Conservation (phyloP, 1,140 invertebrate species). For the Anastrepha obliqua region DNA sequence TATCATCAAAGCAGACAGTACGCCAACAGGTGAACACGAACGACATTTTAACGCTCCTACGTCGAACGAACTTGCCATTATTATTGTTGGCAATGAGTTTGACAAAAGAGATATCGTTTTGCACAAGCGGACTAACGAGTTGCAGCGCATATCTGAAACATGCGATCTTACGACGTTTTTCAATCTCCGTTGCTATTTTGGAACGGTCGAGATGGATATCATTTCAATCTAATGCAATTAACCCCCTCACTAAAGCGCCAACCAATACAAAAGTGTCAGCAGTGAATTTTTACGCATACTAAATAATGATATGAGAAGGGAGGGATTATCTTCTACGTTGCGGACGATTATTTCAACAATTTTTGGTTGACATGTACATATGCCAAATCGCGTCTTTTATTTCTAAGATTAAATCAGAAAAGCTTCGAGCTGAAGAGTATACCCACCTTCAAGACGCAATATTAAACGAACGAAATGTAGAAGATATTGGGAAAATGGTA, state of each 20-base stretch:
- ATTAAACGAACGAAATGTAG: constrained; percentile 15
- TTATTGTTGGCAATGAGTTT: constrained; percentile 62
- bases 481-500: not conserved
- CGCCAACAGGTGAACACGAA: constrained; percentile 67
- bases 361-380: not conserved
- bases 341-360: constrained; percentile 2
- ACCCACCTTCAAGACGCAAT: constrained; percentile 63
- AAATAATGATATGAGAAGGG: not conserved
- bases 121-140: not conserved
- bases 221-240: constrained; percentile 55
- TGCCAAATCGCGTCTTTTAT: not conserved
- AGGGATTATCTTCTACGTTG: not conserved
- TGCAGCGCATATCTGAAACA: constrained; percentile 64
- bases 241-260: not conserved
- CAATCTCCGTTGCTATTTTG: constrained; percentile 75
- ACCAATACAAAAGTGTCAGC: not conserved
- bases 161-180: constrained; percentile 72
- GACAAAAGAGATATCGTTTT: constrained; percentile 38
- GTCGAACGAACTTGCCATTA: constrained; percentile 71
- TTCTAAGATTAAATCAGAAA: constrained; percentile 74
- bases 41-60: constrained; percentile 72
- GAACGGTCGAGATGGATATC: constrained; percentile 73
- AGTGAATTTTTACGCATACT: not conserved
- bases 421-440: constrained; percentile 74
- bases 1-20: constrained; percentile 61